phyloP scores from a whole-genome alignment of 2,888 invertebrate genomes.

The Drosophila tanythrix region DNA sequence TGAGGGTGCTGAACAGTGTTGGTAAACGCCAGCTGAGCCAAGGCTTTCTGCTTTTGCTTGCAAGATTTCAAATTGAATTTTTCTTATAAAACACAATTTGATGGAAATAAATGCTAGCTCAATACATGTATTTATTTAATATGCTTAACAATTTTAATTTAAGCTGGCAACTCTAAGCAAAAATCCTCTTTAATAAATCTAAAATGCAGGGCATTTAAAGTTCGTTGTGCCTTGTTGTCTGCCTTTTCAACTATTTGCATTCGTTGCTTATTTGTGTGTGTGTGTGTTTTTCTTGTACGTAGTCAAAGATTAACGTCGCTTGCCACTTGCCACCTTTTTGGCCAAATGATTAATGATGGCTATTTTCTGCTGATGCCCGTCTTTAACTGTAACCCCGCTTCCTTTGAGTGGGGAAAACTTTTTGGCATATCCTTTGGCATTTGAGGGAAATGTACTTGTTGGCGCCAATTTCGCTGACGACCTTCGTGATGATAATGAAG shows the following conservation, averaged over 20 bases:
- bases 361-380: slow-evolving; percentile 56
- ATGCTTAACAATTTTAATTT: background rate
- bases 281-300: background rate
- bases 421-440: slow-evolving; percentile 42
- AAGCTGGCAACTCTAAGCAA: background rate
- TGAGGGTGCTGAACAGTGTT: background rate
- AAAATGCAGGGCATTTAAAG: slow-evolving; percentile 24
- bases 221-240: slow-evolving; percentile 16
- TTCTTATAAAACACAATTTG: background rate
- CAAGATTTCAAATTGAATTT: background rate
- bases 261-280: slow-evolving; percentile 12
- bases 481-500: slow-evolving; percentile 39
- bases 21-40: background rate
- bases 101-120: background rate
- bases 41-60: background rate
- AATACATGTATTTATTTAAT: background rate
- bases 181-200: fast-evolving
- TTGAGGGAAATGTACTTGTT: slow-evolving; percentile 76
- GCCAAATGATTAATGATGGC: slow-evolving; percentile 79
- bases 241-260: background rate
- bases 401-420: slow-evolving; percentile 16
- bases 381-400: slow-evolving; percentile 8
- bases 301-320: slow-evolving; percentile 59
- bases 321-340: slow-evolving; percentile 70
- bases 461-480: slow-evolving; percentile 64